Evolutionary conservation across 2,797 vertebrate genomes (phyloP).

Genomic region (Poeciliopsis paucimaculata): DNA sequence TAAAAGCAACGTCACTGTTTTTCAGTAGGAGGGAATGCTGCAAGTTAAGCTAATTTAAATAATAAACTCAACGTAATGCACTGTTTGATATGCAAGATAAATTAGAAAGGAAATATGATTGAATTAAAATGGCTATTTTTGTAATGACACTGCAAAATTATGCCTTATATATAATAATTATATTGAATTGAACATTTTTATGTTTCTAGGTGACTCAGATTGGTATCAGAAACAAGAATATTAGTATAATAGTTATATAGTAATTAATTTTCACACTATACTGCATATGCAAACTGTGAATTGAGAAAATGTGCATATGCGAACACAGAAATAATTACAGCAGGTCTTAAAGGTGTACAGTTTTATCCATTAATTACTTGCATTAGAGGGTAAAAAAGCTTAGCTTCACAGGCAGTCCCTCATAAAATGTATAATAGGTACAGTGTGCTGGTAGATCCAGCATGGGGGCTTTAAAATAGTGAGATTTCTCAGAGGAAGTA

Average conservation of each 20-base stretch:
- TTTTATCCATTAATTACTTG: neutral
- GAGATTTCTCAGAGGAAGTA: constrained; percentile 2
- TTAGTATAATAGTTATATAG: neutral
- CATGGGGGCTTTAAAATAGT: neutral
- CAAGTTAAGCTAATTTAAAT: neutral
- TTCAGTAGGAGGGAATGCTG: neutral
- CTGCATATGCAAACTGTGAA: neutral
- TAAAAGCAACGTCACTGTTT: neutral
- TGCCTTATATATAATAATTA: no score
- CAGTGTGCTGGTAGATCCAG: neutral
- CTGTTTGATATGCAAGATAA: no score
- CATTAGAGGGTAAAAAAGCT: neutral
- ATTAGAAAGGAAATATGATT: no score
- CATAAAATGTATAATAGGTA: neutral
- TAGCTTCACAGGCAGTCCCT: neutral
- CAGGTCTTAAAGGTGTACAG: neutral
- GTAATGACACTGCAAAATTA: no score
- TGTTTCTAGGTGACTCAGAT: neutral
- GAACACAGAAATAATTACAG: neutral
- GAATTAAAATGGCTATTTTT: no score
- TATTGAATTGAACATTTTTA: neutral
- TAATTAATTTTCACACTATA: neutral
- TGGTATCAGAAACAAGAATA: neutral
- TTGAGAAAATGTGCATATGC: neutral
- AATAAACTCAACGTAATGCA: no score